Evolutionary conservation across 2,888 invertebrate species (phyloP), one percentile per base, ranked within the genome.

Genomic region (Aporophyla lueneburgensis): DNA sequence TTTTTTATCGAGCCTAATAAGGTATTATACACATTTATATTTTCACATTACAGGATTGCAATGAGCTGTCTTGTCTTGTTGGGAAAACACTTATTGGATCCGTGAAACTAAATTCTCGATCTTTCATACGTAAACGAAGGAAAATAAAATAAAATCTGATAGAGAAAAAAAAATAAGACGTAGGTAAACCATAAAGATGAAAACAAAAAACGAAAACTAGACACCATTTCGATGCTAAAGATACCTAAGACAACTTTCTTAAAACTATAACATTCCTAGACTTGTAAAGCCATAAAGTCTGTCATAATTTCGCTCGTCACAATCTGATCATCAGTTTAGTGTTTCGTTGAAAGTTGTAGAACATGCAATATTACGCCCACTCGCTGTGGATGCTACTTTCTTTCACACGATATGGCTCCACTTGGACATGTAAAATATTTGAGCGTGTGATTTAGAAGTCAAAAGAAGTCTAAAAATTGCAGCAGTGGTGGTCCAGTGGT

Each of bases 291-390:
- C 62, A 70, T 81, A 84, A 83, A 84, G 67, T 54, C 19, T 61
- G 53, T 27, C 9, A 73, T 56, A 53, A 74, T 74, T 84, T 80
- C 63, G 59, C 80, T 59, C 71, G 16, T 10, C 65, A 14, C 63
- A 71, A 84, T 82, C 75, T 61, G 80, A 63, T 58, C 10, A 74
- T 71, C 62, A 83, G 84, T 62, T 73, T 58, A 51, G 81, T 70
- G 56, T 62, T 58, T 49, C 9, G 69, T 68, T 54, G 80, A 82
- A 82, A 82, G 82, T 80, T 56, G 71, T 58, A 61, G 43, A 71
- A 79, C 84, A 84, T 70, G 84, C 66, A 62, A 67, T 21, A n/a
- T 46, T 5, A 27, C 61, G 62, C 70, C 70, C 74, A 78, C 83
- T 19, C 81, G 12, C 2, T 21, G 33, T 40, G 2, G 49, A 63